Conservation (phyloP, 92 coral and sea anemone species). For the Epizoanthus rinbou region DNA sequence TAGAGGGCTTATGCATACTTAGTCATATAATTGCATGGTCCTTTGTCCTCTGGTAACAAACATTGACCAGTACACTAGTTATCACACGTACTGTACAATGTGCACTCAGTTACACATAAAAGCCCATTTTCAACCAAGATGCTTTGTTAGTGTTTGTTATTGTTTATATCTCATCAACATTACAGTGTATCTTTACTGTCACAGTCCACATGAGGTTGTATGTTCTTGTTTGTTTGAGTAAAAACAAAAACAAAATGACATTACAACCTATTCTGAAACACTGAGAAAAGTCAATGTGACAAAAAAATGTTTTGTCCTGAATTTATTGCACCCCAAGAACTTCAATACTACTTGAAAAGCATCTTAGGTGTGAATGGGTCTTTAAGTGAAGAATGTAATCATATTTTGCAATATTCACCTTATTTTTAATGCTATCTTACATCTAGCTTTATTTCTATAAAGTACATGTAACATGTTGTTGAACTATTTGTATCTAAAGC, state of each 20-base stretch:
- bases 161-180: too few relatives aligned
- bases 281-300: constrained; percentile 10
- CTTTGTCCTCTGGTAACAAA: too few relatives aligned
- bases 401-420: constrained; percentile 13
- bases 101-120: too few relatives aligned
- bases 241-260: background rate
- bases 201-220: constrained; percentile 6
- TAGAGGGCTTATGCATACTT: too few relatives aligned
- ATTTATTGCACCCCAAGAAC: constrained; percentile 17
- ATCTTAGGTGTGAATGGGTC: constrained; percentile 6
- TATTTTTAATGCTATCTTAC: constrained; percentile 13
- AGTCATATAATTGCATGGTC: too few relatives aligned
- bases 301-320: constrained; percentile 7
- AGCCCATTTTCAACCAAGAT: too few relatives aligned
- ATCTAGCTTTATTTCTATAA: constrained; percentile 9
- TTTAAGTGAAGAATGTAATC: constrained; percentile 19
- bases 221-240: constrained; percentile 5
- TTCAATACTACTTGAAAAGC: constrained; percentile 7
- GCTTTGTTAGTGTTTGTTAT: too few relatives aligned
- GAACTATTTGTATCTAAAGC: constrained; percentile 1
- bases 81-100: too few relatives aligned
- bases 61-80: too few relatives aligned
- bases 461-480: constrained; percentile 15
- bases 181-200: background rate
- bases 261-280: constrained; percentile 10